Percentiles rank a stretch among this genome's conserved stretches.
Conservation (phyloP, 2,797 vertebrate species). For the Thalassophryne amazonica region DNA sequence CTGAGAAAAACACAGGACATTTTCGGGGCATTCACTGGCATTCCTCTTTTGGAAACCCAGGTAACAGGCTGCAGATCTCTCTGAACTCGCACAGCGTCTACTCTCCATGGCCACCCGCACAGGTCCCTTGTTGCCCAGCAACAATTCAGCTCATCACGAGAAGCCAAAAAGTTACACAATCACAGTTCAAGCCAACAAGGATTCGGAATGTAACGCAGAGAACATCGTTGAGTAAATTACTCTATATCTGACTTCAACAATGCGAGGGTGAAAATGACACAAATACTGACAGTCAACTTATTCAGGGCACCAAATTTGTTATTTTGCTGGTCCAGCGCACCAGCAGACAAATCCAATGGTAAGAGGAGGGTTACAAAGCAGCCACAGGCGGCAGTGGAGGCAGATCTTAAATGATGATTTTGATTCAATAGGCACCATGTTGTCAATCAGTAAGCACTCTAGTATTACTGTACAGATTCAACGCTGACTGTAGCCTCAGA, state of each 20-base stretch:
- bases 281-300: slow-evolving; percentile 25
- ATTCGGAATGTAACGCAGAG: slow-evolving; percentile 19
- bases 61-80: slow-evolving; percentile 30
- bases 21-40: slow-evolving; percentile 7
- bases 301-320: slow-evolving; percentile 21
- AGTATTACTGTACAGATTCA: no score
- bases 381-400: no score
- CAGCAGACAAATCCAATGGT: no score
- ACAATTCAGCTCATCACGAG: slow-evolving; percentile 69
- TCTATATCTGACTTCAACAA: slow-evolving; percentile 12
- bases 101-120: slow-evolving; percentile 51
- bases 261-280: slow-evolving; percentile 14
- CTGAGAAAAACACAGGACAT: background rate
- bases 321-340: slow-evolving; percentile 3
- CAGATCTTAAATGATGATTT: no score
- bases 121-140: slow-evolving; percentile 78
- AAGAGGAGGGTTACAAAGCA: no score
- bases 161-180: slow-evolving; percentile 65
- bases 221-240: slow-evolving; percentile 16
- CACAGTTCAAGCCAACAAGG: slow-evolving; percentile 48
- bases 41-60: slow-evolving; percentile 20
- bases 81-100: slow-evolving; percentile 31
- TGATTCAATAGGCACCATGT: no score
- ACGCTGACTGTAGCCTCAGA: no score
- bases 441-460: no score